Evolutionary conservation across 2,797 vertebrate species (phyloP).

Genomic region (Neosalanx taihuensis): DNA sequence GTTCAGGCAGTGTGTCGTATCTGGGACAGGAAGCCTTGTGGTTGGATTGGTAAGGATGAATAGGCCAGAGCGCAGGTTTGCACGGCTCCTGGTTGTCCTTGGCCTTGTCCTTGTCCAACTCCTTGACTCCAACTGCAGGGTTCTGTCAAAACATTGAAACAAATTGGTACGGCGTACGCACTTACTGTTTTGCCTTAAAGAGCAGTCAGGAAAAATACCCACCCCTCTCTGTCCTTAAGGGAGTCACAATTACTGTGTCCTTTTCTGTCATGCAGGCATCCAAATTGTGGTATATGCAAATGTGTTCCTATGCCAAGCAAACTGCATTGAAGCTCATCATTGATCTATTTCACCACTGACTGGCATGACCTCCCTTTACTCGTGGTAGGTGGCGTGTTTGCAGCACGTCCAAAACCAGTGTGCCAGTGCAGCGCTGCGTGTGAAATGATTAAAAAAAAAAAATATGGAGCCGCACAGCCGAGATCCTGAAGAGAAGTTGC

Average conservation of each 20-base stretch:
- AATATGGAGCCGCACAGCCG: too few species aligned
- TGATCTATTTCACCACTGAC: neutral
- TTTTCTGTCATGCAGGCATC: neutral
- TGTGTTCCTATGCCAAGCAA: neutral
- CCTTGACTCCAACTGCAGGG: neutral
- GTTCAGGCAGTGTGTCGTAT: neutral
- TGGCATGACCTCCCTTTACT: too few species aligned
- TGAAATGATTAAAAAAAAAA: too few species aligned
- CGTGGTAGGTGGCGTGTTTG: too few species aligned
- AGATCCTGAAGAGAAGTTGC: too few species aligned
- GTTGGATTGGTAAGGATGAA: constrained; percentile 1
- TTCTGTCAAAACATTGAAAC: neutral
- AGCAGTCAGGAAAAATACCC: neutral
- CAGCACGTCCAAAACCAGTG: too few species aligned
- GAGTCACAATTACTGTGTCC: neutral
- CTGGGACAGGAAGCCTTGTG: neutral
- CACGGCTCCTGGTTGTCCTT: neutral
- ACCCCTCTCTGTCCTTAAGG: neutral
- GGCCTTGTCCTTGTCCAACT: constrained; percentile 1
- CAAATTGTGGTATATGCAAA: neutral
- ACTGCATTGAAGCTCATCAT: neutral
- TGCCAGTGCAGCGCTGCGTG: too few species aligned
- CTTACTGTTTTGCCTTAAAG: neutral
- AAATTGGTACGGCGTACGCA: neutral
- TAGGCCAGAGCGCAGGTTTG: neutral